Evolutionary conservation across 2,113 vertebrate genomes (phyloP).

Genomic region (Cebidichthys violaceus): DNA sequence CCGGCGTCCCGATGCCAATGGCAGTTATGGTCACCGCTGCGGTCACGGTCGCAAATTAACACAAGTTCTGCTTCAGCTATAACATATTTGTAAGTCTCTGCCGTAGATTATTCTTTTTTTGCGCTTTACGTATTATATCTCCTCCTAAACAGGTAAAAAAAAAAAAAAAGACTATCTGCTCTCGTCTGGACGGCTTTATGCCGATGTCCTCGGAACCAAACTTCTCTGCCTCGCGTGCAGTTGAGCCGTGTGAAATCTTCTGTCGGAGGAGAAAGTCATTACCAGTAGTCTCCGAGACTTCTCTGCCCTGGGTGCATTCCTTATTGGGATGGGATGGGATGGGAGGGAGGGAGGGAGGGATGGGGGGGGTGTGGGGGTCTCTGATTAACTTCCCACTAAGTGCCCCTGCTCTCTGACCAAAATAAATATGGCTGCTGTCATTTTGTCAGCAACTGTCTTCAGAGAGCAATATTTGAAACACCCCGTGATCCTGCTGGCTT

Average conservation of each 20-base stretch:
- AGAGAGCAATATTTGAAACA: conserved; percentile 84
- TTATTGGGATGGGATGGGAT: conserved; percentile 26
- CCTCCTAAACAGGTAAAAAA: conserved; percentile 47
- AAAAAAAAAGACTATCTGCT: conserved; percentile 54
- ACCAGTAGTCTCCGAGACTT: conserved; percentile 65
- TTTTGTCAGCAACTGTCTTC: conserved; percentile 85
- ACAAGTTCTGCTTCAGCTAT: conserved; percentile 58
- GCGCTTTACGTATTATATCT: conserved; percentile 50
- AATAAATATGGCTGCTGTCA: conserved; percentile 85
- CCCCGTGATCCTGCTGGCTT: conserved; percentile 79
- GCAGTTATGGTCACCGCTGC: conserved; percentile 61
- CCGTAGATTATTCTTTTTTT: conserved; percentile 28
- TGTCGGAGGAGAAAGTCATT: conserved; percentile 72
- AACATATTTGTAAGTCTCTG: conserved; percentile 34
- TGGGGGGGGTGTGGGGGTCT: conserved; percentile 24
- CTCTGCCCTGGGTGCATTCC: conserved; percentile 70
- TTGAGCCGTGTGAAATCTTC: conserved; percentile 69
- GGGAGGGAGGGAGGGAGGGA: background rate
- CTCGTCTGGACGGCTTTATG: conserved; percentile 60
- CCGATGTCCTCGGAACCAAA: conserved; percentile 47
- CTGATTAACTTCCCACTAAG: conserved; percentile 84
- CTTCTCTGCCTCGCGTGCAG: conserved; percentile 64
- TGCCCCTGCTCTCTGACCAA: conserved; percentile 80
- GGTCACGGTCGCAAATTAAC: conserved; percentile 67
- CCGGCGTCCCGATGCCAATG: conserved; percentile 49